Conservation (phyloP, 2,797 vertebrate species). For the Oreonectes daqikongensis region DNA sequence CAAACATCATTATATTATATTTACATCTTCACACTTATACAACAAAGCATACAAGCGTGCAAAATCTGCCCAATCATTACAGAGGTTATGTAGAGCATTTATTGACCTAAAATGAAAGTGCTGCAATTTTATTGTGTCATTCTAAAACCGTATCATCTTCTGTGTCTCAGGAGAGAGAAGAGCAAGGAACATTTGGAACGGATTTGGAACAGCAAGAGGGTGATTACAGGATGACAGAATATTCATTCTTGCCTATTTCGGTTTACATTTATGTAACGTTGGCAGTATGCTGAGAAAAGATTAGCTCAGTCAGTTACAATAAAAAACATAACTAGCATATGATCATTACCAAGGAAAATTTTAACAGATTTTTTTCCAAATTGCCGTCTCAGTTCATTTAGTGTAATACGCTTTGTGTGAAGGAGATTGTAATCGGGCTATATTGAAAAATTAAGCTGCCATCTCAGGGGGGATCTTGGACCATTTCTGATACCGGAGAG, state of each 20-base stretch:
- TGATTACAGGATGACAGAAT: neutral
- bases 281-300: conserved; percentile 3
- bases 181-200: no score
- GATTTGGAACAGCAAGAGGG: neutral
- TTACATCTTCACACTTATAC: no score
- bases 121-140: neutral
- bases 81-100: neutral
- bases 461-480: conserved; percentile 30
- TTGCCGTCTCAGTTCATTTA: conserved; percentile 39
- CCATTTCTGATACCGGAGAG: conserved; percentile 33
- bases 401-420: conserved; percentile 7
- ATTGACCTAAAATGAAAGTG: no score
- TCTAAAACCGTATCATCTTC: neutral
- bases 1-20: no score
- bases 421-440: conserved; percentile 51
- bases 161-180: neutral
- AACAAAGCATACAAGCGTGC: no score
- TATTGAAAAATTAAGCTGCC: conserved; percentile 48
- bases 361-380: conserved; percentile 20
- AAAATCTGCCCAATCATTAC: no score
- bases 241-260: neutral
- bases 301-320: conserved; percentile 6
- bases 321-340: conserved; percentile 11
- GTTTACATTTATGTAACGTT: neutral
- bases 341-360: conserved; percentile 24